Percentiles rank a stretch among this genome's conserved stretches.
Conservation (phyloP, 92 coral and sea anemone genomes). For the Epizoanthus scotinus region DNA sequence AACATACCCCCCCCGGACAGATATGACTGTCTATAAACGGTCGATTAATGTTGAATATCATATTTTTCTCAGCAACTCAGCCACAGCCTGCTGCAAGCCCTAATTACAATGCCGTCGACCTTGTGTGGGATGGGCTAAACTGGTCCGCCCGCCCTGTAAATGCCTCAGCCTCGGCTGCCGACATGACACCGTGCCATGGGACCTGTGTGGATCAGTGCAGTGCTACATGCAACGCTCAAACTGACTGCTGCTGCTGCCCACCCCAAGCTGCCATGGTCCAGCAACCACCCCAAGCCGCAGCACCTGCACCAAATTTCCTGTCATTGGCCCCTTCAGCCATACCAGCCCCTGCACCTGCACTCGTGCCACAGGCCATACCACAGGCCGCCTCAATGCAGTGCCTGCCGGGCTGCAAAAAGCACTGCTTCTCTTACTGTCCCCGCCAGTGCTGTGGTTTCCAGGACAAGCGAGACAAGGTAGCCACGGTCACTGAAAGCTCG, state of each 20-base stretch:
- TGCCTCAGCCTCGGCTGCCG: constrained; percentile 33
- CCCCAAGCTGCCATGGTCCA: constrained; percentile 48
- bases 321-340: constrained; percentile 35
- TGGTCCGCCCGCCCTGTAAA: constrained; percentile 57
- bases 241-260: constrained; percentile 90
- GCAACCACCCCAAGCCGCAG: constrained; percentile 18
- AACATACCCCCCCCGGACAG: too few species aligned
- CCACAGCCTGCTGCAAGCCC: constrained; percentile 2
- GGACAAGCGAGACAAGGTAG: constrained; percentile 67
- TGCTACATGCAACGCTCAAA: constrained; percentile 55
- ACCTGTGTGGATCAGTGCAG: constrained; percentile 77
- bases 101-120: constrained; percentile 54
- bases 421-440: constrained; percentile 85
- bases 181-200: constrained; percentile 77
- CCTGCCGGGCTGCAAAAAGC: constrained; percentile 61
- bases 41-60: too few species aligned
- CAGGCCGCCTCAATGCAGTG: constrained; percentile 58
- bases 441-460: constrained; percentile 74
- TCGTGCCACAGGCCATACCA: constrained; percentile 48
- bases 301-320: constrained; percentile 31
- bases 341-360: constrained; percentile 36
- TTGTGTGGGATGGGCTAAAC: constrained; percentile 54
- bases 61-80: constrained; percentile 13
- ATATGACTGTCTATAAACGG: too few species aligned
- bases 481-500: constrained; percentile 7